Base-by-base conservation (phyloP, 2,888 invertebrate species). In the Acanthosepion pharaonis region DNA sequence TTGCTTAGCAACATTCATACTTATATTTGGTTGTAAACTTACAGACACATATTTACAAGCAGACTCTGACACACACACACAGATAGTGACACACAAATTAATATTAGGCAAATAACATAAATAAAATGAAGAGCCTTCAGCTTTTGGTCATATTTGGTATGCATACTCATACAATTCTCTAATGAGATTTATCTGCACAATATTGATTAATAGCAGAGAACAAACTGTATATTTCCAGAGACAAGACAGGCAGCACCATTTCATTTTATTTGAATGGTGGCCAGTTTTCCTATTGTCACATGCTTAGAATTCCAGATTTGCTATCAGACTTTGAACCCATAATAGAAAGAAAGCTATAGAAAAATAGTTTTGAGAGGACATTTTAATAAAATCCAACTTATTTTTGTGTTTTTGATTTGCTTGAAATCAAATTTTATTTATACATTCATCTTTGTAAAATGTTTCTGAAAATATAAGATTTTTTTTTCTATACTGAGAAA, bases 241-340 rank as follows among this genome's bases (percentile, higher is more conserved):
- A 78, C n/a, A 78, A n/a, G n/a, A n/a, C n/a, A 33, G n/a, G 11
- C n/a, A 78, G 28, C 78, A 78, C n/a, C 28, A 78, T 28, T 78
- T 78, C n/a, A 78, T 78, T 78, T 78, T 78, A n/a, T 78, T 78
- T 78, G n/a, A 33, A n/a, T 78, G n/a, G n/a, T n/a, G n/a, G 78
- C n/a, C 78, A 78, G 11, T 78, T 33, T 78, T 33, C 15, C n/a
- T 78, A 78, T 78, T 78, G n/a, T 78, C n/a, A 59, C 59, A 78
- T n/a, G n/a, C n/a, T 78, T 78, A n/a, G n/a, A 78, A 78, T 78
- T 11, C 78, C n/a, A 78, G 78, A 78, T 78, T 78, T 59, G 3
- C 59, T 59, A 23, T 3, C 59, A 23, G 23, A 25, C 23, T 51
- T 15, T 59, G 23, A 59, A 59, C 59, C 59, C 59, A 2, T 6